phyloP scores from a whole-genome alignment of 2,888 invertebrate genomes.

The Prenolepis imparis region DNA sequence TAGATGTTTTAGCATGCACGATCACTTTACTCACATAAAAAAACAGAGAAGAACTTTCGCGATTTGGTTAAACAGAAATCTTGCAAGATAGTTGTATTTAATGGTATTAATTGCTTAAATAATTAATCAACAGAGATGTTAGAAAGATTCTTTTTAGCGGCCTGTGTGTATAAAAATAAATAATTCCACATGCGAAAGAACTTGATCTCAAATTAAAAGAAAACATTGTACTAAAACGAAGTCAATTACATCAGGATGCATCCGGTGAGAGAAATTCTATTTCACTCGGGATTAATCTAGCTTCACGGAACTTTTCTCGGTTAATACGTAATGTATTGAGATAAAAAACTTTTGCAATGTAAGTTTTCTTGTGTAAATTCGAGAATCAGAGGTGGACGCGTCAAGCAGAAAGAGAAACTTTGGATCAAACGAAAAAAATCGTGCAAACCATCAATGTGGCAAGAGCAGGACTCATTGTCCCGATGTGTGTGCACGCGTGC shows the following conservation, averaged over 20 bases:
- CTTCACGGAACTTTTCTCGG: background rate
- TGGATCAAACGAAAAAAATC: background rate
- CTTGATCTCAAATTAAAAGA: background rate
- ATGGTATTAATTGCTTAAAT: background rate
- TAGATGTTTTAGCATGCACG: slow-evolving; percentile 86
- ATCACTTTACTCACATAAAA: slow-evolving; percentile 80
- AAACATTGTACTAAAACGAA: background rate
- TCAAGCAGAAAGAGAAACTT: slow-evolving; percentile 23
- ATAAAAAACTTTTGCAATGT: background rate
- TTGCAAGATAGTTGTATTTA: background rate
- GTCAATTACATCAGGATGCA: background rate
- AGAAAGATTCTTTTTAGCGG: background rate
- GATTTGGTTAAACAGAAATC: background rate
- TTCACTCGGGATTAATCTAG: background rate
- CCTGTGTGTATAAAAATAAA: background rate
- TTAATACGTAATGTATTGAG: background rate
- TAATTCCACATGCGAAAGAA: background rate
- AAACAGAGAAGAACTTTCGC: slow-evolving; percentile 45
- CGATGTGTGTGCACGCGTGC: slow-evolving; percentile 41
- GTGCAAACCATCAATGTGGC: background rate
- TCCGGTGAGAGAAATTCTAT: background rate
- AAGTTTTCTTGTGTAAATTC: background rate
- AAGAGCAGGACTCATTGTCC: slow-evolving; percentile 39
- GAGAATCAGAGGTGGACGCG: background rate
- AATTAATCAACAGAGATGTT: background rate